phyloP scores from a whole-genome alignment of 2,888 invertebrate genomes.

The Caenorhabditis japonica region DNA sequence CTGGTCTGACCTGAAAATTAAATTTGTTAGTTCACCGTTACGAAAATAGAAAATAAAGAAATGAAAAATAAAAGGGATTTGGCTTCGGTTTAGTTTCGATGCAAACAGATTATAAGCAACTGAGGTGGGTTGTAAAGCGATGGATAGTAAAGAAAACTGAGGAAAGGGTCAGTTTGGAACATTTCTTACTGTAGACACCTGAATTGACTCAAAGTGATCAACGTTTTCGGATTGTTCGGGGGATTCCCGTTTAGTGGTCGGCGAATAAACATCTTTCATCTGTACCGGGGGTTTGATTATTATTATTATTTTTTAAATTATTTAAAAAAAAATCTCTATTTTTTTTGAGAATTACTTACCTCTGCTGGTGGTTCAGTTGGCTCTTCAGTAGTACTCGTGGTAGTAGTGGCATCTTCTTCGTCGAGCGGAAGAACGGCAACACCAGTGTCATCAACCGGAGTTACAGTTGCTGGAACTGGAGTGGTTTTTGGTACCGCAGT shows the following conservation, averaged over 20 bases:
- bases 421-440: constrained; percentile 24
- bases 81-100: constrained; percentile 6
- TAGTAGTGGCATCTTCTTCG: constrained; percentile 22
- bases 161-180: not conserved
- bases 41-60: constrained; percentile 13
- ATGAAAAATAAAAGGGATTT: no score
- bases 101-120: constrained; percentile 1
- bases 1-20: constrained; percentile 54
- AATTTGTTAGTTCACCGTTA: not conserved
- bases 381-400: constrained; percentile 24
- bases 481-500: constrained; percentile 18
- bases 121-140: not conserved
- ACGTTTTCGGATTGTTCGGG: constrained; percentile 1
- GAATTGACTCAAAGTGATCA: constrained; percentile 28
- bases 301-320: not conserved
- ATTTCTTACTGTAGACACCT: constrained; percentile 27
- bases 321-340: not conserved
- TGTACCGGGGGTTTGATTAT: constrained; percentile 2
- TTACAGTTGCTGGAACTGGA: not conserved
- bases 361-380: constrained; percentile 39
- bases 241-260: constrained; percentile 34
- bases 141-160: not conserved
- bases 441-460: constrained; percentile 25
- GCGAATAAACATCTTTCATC: constrained; percentile 23
- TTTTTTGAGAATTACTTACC: constrained; percentile 11